A percentile compares a stretch with the other conserved stretches of the same genome.
Evolutionary conservation across 92 coral and sea anemone genomes (phyloP).

Genomic region (Epizoanthus illoricatus): DNA sequence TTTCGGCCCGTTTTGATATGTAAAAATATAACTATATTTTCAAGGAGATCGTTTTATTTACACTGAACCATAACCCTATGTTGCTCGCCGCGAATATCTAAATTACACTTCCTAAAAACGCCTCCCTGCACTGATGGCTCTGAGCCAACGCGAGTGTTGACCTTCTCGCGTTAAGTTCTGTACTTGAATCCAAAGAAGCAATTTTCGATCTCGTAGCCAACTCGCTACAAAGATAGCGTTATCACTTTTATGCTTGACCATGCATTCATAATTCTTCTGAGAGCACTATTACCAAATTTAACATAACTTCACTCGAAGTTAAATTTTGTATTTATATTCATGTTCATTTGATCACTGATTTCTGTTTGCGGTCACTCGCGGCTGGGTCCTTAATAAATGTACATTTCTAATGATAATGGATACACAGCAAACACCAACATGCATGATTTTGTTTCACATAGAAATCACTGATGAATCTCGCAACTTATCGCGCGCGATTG

Average conservation of each 20-base stretch:
- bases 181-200: background rate
- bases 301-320: background rate
- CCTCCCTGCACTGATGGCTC: slow-evolving; percentile 7
- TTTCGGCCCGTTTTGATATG: slow-evolving; percentile 57
- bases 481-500: slow-evolving; percentile 1
- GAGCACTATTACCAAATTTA: background rate
- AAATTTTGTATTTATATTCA: slow-evolving; percentile 1
- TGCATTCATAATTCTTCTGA: background rate
- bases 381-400: slow-evolving; percentile 36
- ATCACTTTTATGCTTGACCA: slow-evolving; percentile 2
- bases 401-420: slow-evolving; percentile 33
- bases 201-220: no score
- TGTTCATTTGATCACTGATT: background rate
- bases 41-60: slow-evolving; percentile 54
- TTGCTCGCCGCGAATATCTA: background rate
- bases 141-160: slow-evolving; percentile 13
- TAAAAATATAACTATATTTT: slow-evolving; percentile 55
- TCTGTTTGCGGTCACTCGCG: slow-evolving; percentile 39
- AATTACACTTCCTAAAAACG: slow-evolving; percentile 17
- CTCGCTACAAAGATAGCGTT: background rate
- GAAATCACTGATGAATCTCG: background rate
- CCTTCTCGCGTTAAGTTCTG: background rate
- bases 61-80: slow-evolving; percentile 29
- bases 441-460: background rate
- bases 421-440: background rate